Conservation (phyloP, 2,888 invertebrate species). For the Eristalis tenax region DNA sequence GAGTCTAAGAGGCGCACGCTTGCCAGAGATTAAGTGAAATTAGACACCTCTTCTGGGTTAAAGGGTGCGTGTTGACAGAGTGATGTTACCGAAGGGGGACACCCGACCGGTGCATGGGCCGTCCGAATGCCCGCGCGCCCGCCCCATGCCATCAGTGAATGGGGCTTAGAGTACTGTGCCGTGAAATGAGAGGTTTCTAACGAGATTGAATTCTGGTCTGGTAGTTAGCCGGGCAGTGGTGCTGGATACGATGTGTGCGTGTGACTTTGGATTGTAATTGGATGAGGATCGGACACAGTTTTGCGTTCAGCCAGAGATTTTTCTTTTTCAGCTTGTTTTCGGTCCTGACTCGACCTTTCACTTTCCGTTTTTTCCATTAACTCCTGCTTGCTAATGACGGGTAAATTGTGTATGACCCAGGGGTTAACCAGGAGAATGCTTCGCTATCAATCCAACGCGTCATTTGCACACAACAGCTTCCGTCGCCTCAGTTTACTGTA, state of each 20-base stretch:
- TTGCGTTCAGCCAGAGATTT: too few species aligned
- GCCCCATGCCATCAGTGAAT: background rate
- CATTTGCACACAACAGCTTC: background rate
- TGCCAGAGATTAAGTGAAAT: constrained; percentile 60
- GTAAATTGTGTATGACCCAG: too few species aligned
- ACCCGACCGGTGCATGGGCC: background rate
- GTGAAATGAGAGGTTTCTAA: constrained; percentile 5
- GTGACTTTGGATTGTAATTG: background rate
- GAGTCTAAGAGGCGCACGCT: constrained; percentile 42
- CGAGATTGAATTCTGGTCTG: constrained; percentile 1
- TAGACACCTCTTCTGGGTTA: constrained; percentile 40
- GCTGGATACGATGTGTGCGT: background rate
- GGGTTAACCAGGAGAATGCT: background rate
- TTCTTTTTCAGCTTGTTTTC: too few species aligned
- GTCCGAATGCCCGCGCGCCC: too few species aligned
- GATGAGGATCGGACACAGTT: background rate
- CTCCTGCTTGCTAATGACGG: too few species aligned
- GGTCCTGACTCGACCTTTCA: too few species aligned
- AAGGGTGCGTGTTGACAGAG: constrained; percentile 45
- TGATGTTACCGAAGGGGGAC: constrained; percentile 1
- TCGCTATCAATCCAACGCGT: constrained; percentile 33
- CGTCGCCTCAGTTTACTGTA: too few species aligned
- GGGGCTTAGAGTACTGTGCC: background rate
- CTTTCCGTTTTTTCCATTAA: too few species aligned
- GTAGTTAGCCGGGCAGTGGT: background rate